Percentiles rank a stretch among this genome's conserved stretches.
phyloP scores from a whole-genome alignment of 2,888 invertebrate species.

The Diadegma fenestrale region DNA sequence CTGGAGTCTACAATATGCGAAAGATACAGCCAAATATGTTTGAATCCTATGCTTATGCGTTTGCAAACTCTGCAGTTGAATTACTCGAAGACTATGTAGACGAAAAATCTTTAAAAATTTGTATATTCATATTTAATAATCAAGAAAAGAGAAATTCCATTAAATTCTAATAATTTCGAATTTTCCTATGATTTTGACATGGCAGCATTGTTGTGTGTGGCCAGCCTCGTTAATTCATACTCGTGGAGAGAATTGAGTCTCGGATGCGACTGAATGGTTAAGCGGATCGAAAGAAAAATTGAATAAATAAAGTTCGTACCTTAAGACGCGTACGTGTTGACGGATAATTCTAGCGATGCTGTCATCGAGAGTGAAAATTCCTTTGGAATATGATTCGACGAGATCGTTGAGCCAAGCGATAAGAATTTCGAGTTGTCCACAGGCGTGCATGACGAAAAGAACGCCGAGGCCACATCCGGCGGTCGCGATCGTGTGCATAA shows the following conservation, averaged over 20 bases:
- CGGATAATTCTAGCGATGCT: constrained; percentile 42
- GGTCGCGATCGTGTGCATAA: constrained; percentile 72
- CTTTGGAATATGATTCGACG: constrained; percentile 38
- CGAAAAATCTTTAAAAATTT: no score
- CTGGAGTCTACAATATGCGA: no score
- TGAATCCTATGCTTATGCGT: no score
- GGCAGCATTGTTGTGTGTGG: no score
- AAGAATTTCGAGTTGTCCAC: constrained; percentile 71
- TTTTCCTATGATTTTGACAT: no score
- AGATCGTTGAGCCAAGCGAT: constrained; percentile 53
- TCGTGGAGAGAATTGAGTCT: background rate
- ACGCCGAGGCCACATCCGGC: constrained; percentile 74
- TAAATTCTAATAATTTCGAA: no score
- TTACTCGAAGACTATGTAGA: no score
- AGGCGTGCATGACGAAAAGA: constrained; percentile 74
- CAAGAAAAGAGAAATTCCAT: no score
- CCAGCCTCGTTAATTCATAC: no score
- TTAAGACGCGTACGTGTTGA: constrained; percentile 58
- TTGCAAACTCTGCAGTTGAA: no score
- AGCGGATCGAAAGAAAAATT: background rate
- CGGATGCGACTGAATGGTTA: background rate
- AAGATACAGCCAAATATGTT: no score
- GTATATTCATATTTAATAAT: no score
- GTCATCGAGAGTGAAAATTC: constrained; percentile 10
- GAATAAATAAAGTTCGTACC: constrained; percentile 27